Evolutionary conservation across 1,140 invertebrate species (phyloP).

Genomic region (Ips nitidus): DNA sequence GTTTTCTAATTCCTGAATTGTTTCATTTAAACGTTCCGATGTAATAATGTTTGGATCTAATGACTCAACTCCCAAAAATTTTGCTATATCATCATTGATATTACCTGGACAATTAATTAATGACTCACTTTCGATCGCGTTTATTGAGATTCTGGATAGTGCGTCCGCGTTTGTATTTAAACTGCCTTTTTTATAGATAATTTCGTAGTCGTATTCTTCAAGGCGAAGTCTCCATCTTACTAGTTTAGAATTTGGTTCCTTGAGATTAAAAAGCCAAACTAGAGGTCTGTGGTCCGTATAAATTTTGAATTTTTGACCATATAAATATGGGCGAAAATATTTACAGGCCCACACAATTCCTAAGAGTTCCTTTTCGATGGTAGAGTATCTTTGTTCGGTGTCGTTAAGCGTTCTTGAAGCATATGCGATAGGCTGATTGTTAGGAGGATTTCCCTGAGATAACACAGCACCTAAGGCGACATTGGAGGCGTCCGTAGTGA

Average conservation of each 20-base stretch:
- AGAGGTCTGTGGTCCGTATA: constrained; percentile 38
- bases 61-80: constrained; percentile 2
- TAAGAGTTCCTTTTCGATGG: constrained; percentile 47
- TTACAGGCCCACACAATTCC: constrained; percentile 51
- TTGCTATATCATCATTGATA: constrained; percentile 4
- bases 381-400: not conserved
- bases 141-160: constrained; percentile 34
- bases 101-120: constrained; percentile 17
- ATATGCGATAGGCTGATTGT: constrained; percentile 39
- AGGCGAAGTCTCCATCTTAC: constrained; percentile 52
- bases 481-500: constrained; percentile 40
- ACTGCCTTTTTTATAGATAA: constrained; percentile 53
- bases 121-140: constrained; percentile 26
- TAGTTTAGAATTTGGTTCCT: constrained; percentile 52
- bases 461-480: too few species aligned
- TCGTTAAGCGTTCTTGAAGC: too few species aligned
- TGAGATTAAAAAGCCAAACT: constrained; percentile 48
- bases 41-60: not conserved
- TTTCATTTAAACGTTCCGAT: not conserved
- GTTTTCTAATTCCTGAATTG: not conserved
- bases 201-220: constrained; percentile 53
- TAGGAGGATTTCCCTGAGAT: constrained; percentile 20
- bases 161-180: constrained; percentile 30
- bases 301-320: constrained; percentile 46
- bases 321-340: constrained; percentile 51